These are phyloP conservation scores for Cataglyphis rosenhaueri DNA, from an alignment of 2,888 invertebrate species.

Conservation along the genomic window DNA sequence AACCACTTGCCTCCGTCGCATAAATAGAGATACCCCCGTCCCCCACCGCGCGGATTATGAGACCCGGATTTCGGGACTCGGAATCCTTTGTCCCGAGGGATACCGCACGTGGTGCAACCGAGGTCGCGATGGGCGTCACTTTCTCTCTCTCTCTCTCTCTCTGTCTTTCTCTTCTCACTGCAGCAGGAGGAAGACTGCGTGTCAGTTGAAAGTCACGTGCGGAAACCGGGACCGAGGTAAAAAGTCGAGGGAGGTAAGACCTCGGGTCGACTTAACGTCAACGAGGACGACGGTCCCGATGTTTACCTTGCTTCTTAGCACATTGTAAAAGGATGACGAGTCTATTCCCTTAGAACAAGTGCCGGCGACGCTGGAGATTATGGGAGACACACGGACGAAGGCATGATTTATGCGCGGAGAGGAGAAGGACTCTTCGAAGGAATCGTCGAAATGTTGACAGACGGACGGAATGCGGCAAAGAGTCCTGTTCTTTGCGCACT, in stretches of 20 bases:
- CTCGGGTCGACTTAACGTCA: conserved; percentile 55
- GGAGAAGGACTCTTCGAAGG: conserved; percentile 66
- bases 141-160: not conserved
- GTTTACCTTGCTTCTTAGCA: conserved; percentile 73
- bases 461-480: conserved; percentile 55
- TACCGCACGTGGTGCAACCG: conserved; percentile 65
- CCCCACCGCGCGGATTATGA: conserved; percentile 34
- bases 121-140: conserved; percentile 19
- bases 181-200: conserved; percentile 12
- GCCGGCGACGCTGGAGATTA: conserved; percentile 41
- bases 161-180: not conserved
- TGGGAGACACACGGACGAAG: conserved; percentile 46
- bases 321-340: conserved; percentile 75
- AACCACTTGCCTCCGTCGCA: conserved; percentile 68
- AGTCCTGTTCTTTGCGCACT: conserved; percentile 58
- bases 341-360: conserved; percentile 72
- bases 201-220: conserved; percentile 68
- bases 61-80: conserved; percentile 33
- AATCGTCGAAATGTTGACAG: conserved; percentile 71
- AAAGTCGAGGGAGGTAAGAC: conserved; percentile 59
- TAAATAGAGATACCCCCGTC: conserved; percentile 55
- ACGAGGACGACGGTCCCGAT: conserved; percentile 60
- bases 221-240: conserved; percentile 62
- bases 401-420: conserved; percentile 61
- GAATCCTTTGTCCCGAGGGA: conserved; percentile 64